phyloP scores from a whole-genome alignment of 2,888 invertebrate species.

The Coelinius sp. region DNA sequence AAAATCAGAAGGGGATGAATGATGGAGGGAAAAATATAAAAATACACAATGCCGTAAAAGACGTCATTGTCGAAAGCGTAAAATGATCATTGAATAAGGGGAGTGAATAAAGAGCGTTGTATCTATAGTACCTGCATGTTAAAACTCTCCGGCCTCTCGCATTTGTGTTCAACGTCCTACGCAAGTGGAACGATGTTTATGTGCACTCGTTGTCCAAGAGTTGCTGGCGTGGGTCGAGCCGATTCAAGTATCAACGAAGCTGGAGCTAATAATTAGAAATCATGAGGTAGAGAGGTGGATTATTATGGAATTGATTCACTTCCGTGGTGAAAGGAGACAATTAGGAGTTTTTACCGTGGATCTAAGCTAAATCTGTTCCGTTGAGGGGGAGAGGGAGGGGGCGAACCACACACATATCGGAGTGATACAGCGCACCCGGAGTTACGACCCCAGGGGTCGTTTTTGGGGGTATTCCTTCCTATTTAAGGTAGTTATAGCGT shows the following conservation, averaged over 20 bases:
- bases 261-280: conserved; percentile 3
- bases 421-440: too few species aligned
- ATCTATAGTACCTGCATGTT: background rate
- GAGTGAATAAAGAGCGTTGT: background rate
- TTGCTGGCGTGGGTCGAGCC: conserved; percentile 29
- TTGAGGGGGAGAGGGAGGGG: too few species aligned
- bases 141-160: conserved; percentile 11
- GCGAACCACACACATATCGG: too few species aligned
- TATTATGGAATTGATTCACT: background rate
- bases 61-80: conserved; percentile 2
- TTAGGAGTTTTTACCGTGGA: background rate
- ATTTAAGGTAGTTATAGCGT: too few species aligned
- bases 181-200: conserved; percentile 48
- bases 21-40: background rate
- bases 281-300: background rate
- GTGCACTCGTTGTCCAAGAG: conserved; percentile 32
- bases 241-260: background rate
- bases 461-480: too few species aligned
- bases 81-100: conserved; percentile 7
- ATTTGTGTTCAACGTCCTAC: conserved; percentile 43
- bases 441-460: too few species aligned
- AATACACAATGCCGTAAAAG: conserved; percentile 2
- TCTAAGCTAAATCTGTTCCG: too few species aligned
- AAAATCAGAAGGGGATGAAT: background rate
- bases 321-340: background rate